Base-by-base conservation (phyloP, 2,113 vertebrate genomes). In the Desmodus rotundus region DNA sequence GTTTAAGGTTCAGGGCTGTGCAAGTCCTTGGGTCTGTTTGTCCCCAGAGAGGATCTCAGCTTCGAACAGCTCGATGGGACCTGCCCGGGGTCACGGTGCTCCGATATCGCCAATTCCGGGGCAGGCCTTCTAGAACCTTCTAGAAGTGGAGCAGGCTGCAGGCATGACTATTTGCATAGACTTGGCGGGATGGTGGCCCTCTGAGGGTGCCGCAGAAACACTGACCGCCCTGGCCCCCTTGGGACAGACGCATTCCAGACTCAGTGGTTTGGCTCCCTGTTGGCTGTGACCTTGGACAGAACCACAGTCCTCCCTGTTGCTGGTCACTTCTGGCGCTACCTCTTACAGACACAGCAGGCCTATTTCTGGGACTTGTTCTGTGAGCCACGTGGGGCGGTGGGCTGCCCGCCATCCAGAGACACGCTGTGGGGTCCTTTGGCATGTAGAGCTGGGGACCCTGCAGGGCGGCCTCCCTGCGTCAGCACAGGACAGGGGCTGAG, bases 351-450 rank as follows among this genome's bases (percentile, higher is more conserved):
- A 11, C 0, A 38, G 45, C 0, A 1, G 68, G 54, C 61, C 17
- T 0, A 0, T 47, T 81, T 73, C 61, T 7, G 8, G 43, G 76
- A 31, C 70, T 36, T 70, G 43, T 24, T 77, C 83, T 72, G 11
- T 31, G 87, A 77, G 68, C 36, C 47, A 63, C 0, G 0, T 43
- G 81, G 80, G 54, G 28, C 38, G 31, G n/a, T 80, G 80, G 87
- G 14, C 24, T 1, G 89, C 0, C 0, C 2, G 0, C n/a, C 22
- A 17, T 0, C 7, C 15, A 9, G 86, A 31, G 2, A 0, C 87
- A 87, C 20, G 9, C 43, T 95, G 94, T 45, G 88, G 31, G 0
- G 70, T 73, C 96, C 92, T 97, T 89, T 97, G 97, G 96, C 97
- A 93, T 97, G 94, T 97, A 67, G n/a, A 68, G 36, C 50, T 1